phyloP scores from a whole-genome alignment of 2,113 vertebrate genomes.

The Hypocryptadius cinnamomeus region DNA sequence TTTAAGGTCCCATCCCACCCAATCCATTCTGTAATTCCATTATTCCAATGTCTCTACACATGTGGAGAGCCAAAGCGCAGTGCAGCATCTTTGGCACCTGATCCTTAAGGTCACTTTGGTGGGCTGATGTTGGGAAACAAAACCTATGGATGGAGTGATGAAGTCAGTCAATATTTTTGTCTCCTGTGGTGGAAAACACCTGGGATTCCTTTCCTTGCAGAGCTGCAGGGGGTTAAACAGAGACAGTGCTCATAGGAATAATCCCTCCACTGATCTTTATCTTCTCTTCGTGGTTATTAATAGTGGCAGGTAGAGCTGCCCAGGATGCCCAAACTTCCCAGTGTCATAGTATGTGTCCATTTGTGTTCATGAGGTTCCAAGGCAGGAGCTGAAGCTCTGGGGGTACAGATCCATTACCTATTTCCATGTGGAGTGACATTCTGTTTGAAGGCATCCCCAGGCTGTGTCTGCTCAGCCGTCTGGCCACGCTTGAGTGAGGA shows the following conservation, averaged over 20 bases:
- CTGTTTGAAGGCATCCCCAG: slow-evolving; percentile 55
- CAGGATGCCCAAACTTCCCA: background rate
- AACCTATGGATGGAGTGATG: background rate
- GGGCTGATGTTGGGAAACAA: background rate
- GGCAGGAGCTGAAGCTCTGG: background rate
- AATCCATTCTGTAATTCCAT: background rate
- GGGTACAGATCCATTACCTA: slow-evolving; percentile 2
- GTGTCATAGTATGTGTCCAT: rapidly evolving
- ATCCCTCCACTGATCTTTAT: background rate
- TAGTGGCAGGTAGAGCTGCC: background rate
- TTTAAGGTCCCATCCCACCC: background rate
- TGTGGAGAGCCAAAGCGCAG: background rate
- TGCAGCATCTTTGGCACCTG: background rate
- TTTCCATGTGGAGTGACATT: slow-evolving; percentile 45
- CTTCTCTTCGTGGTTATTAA: background rate
- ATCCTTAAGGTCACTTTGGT: background rate
- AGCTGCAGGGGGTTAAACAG: background rate
- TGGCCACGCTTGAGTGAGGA: slow-evolving; percentile 54
- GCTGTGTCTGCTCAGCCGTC: background rate
- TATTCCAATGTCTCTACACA: rapidly evolving
- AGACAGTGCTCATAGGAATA: background rate
- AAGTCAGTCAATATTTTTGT: background rate
- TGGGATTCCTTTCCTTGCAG: background rate
- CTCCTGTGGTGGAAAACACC: background rate
- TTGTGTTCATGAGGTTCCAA: background rate